Evolutionary conservation across 2,797 vertebrate genomes (phyloP).

Genomic region (Propithecus perrieri): DNA sequence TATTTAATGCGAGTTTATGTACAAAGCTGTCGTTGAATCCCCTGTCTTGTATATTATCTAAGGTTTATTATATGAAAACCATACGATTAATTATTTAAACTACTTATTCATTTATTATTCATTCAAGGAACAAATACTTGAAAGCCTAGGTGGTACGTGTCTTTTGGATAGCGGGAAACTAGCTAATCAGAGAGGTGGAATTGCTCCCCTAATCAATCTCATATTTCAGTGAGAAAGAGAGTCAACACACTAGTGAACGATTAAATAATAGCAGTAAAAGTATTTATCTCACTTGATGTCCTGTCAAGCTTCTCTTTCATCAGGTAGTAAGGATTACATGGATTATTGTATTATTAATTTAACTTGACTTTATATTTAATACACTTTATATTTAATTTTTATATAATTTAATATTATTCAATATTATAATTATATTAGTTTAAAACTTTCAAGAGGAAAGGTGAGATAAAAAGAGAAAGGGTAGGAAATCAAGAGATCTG

Average conservation of each 20-base stretch:
- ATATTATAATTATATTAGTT: background rate
- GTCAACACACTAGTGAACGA: background rate
- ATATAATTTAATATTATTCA: background rate
- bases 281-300: background rate
- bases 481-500: background rate
- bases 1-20: background rate
- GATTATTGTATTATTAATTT: background rate
- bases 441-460: background rate
- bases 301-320: background rate
- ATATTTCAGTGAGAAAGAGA: background rate
- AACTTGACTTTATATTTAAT: background rate
- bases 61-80: background rate
- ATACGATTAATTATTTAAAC: background rate
- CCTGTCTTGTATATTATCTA: background rate
- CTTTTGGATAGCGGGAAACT: background rate
- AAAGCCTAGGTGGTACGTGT: background rate
- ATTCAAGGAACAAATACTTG: background rate
- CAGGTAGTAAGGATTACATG: background rate
- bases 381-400: background rate
- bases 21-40: background rate
- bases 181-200: background rate
- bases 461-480: background rate
- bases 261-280: background rate
- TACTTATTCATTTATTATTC: background rate
- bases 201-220: background rate